Evolutionary conservation across 2,797 vertebrate species (phyloP).

Genomic region (Halcyon leucocephala): DNA sequence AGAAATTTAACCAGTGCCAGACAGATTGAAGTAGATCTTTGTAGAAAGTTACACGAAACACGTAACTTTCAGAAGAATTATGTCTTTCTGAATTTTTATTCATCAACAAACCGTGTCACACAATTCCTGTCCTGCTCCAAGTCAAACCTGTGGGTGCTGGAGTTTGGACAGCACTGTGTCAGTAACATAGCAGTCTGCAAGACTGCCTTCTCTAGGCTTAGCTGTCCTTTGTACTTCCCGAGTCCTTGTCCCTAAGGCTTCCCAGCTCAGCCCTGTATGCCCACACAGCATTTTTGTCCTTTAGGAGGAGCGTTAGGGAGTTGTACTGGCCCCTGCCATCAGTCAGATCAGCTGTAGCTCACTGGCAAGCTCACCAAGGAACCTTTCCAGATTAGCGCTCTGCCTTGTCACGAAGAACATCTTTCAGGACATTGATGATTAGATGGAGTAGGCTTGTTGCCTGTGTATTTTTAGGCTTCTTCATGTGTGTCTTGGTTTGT

Average conservation of each 20-base stretch:
- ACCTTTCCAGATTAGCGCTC: neutral
- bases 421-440: neutral
- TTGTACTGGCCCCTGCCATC: neutral
- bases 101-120: neutral
- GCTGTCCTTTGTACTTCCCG: neutral
- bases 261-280: neutral
- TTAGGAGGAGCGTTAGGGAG: neutral
- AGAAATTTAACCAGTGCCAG: neutral
- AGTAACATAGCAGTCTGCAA: neutral
- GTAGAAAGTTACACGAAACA: neutral
- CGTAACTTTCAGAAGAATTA: neutral
- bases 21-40: neutral
- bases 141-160: neutral
- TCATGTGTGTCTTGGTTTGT: neutral
- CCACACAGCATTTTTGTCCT: neutral
- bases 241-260: neutral
- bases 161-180: neutral
- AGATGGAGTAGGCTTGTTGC: neutral
- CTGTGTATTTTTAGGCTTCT: neutral
- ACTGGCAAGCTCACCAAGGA: neutral
- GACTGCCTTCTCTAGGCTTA: neutral
- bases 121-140: neutral
- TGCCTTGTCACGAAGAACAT: neutral
- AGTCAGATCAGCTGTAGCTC: neutral
- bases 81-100: neutral